Evolutionary conservation across 2,797 vertebrate species (phyloP).

Genomic region (Champsocephalus gunnari): DNA sequence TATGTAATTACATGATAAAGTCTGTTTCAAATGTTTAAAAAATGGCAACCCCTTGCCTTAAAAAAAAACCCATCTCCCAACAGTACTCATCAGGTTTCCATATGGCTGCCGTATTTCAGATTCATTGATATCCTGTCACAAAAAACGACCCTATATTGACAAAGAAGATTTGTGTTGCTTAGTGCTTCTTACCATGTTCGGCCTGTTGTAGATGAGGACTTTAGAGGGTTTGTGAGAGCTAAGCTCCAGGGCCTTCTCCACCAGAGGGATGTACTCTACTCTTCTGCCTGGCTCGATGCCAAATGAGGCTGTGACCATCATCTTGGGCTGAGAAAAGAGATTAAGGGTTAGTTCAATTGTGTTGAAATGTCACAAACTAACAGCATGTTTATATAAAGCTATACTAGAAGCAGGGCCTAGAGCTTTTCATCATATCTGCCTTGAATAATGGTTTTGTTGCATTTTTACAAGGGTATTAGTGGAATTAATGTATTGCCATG

Average conservation of each 20-base stretch:
- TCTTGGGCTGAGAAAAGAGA: constrained; percentile 87
- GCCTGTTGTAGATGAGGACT: constrained; percentile 92
- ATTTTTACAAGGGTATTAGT: constrained; percentile 5
- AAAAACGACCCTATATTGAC: background rate
- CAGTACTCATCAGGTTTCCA: constrained; percentile 6
- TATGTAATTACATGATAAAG: background rate
- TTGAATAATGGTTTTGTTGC: constrained; percentile 2
- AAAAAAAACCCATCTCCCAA: background rate
- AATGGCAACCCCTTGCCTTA: background rate
- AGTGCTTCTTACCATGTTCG: constrained; percentile 87
- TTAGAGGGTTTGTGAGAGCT: constrained; percentile 88
- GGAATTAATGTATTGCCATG: background rate
- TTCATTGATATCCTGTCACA: constrained; percentile 16
- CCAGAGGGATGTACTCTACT: constrained; percentile 92
- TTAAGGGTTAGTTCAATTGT: background rate
- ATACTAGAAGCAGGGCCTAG: background rate
- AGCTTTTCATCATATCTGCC: no score
- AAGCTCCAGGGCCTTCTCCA: constrained; percentile 90
- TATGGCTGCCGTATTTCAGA: constrained; percentile 8
- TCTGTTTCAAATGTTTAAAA: background rate
- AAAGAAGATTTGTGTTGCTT: background rate
- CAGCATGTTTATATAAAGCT: background rate
- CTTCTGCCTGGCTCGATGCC: constrained; percentile 93
- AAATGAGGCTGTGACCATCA: constrained; percentile 94
- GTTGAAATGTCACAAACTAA: constrained; percentile 3